Percentiles rank a stretch among this genome's conserved stretches.
Evolutionary conservation across 2,113 vertebrate species (phyloP).

Genomic region (Tragelaphus imberbis): DNA sequence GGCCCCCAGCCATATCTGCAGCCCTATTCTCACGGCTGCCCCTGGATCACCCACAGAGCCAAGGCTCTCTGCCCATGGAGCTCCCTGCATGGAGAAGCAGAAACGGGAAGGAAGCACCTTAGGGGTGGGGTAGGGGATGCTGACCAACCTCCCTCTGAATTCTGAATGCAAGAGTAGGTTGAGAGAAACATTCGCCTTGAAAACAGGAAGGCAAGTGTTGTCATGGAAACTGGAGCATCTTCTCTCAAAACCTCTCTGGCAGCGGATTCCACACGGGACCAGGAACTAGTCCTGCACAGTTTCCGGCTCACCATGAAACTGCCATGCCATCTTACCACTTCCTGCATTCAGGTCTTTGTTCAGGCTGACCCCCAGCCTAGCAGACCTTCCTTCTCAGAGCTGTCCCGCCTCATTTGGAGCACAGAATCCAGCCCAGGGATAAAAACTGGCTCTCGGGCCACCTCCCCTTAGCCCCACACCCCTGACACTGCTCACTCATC

Average conservation of each 20-base stretch:
- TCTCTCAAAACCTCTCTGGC: neutral
- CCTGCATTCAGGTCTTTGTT: neutral
- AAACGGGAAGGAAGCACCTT: neutral
- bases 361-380: neutral
- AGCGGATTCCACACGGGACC: fast-evolving
- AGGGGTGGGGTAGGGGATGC: neutral
- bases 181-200: neutral
- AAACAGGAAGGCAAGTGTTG: neutral
- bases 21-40: neutral
- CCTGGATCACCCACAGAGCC: neutral
- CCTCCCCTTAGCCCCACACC: neutral
- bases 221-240: neutral
- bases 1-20: neutral
- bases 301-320: neutral
- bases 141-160: neutral
- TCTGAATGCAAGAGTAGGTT: neutral
- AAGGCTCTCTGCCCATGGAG: neutral
- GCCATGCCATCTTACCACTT: neutral
- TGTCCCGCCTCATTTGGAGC: neutral
- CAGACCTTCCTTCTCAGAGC: neutral
- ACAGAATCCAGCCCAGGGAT: neutral
- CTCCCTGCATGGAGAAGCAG: neutral
- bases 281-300: neutral
- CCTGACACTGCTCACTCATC: neutral
- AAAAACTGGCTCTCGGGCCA: neutral